Conservation (phyloP, 1,140 invertebrate species). For the Coboldia fuscipes region DNA sequence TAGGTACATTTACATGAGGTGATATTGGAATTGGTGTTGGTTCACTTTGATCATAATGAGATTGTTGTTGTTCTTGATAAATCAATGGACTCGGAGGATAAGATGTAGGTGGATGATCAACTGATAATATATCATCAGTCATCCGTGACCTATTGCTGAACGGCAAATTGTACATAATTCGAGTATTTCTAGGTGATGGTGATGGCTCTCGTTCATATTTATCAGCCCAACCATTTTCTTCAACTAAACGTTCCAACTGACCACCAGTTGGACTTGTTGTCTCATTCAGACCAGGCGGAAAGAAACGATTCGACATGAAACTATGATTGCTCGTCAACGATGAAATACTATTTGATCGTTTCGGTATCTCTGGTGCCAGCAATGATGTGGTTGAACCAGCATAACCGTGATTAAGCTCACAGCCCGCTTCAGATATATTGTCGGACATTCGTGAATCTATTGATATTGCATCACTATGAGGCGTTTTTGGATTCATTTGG, state of each 20-base stretch:
- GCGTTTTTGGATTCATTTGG: conserved; percentile 2
- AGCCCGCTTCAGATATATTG: too few relatives aligned
- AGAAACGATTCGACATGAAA: conserved; percentile 2
- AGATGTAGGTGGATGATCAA: too few relatives aligned
- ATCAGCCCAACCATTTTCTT: too few relatives aligned
- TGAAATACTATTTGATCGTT: conserved; percentile 5
- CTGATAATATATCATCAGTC: too few relatives aligned
- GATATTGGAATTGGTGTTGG: conserved; percentile 13
- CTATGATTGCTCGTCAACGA: conserved; percentile 2
- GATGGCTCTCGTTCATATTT: conserved; percentile 2
- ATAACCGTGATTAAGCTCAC: too few relatives aligned
- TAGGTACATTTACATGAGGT: conserved; percentile 20
- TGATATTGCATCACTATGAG: conserved; percentile 2
- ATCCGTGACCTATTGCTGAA: too few relatives aligned
- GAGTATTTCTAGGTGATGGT: conserved; percentile 13
- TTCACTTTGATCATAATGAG: too few relatives aligned
- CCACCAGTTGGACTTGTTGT: not conserved
- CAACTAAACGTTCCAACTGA: not conserved
- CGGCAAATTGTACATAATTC: too few relatives aligned
- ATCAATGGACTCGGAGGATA: too few relatives aligned
- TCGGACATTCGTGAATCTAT: too few relatives aligned
- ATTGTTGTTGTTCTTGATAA: too few relatives aligned
- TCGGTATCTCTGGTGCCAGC: conserved; percentile 3
- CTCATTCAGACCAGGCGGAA: not conserved
- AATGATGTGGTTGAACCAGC: too few relatives aligned